Evolutionary conservation across 2,888 invertebrate species (phyloP), one percentile per base, ranked within the genome.

Genomic region (Cantharis rustica): DNA sequence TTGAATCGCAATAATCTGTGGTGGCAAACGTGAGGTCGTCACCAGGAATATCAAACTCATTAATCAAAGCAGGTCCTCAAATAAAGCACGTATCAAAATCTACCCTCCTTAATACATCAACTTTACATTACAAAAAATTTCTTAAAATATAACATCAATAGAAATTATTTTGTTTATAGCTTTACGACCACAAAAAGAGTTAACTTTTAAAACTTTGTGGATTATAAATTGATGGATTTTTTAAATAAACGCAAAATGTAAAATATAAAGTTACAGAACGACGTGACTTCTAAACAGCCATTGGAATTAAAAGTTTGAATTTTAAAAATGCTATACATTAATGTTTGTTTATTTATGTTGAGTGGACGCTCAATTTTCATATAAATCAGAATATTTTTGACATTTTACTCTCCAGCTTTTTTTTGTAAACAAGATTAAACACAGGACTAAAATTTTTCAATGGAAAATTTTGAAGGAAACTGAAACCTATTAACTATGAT

Each of bases 51-150:
- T 75, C 72, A 62, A 72, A 72, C 75, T 75, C 77, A 75, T 77
- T 77, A 77, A 77, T 77, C 77, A 77, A 72, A 71, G 71, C 17
- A 77, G 73, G 74, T 74, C 74, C 74, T 75, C 73, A 68, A 27
- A 72, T 69, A 68, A 64, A 61, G 76, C 76, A 77, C 76, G 76
- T 74, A 77, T 61, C 68, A 75, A 77, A 77, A 68, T 72, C 64
- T 72, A 77, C 69, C 77, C 77, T 74, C 62, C 71, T 26, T 66
- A 66, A 66, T 47, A 66, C 20, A 66, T 66, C 64, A 66, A 66
- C 64, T 66, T 66, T 23, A 7, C 64, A 66, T 66, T 20, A 66
- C 17, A 20, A 66, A 20, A 66, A 66, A 23, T 20, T 66, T 13
- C 64, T 66, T 66, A 17, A 23, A 66, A 66, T 66, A 66, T 47